A percentile compares a stretch with the other conserved stretches of the same genome.
Conservation (phyloP, 2,888 invertebrate genomes). For the Melanchra persicariae region DNA sequence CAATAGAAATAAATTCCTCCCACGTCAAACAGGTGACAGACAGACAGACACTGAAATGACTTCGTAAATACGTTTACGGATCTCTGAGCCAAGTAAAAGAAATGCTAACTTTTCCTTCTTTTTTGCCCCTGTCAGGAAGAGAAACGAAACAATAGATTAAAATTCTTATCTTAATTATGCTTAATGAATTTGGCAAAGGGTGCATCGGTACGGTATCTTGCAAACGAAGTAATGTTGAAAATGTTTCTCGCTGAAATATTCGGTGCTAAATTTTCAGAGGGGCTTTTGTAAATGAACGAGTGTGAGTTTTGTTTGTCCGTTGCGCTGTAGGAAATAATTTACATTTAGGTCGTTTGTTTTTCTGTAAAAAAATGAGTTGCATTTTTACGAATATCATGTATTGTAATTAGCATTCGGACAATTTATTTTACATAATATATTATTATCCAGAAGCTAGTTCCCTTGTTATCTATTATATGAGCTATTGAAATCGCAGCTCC, state of each 20-base stretch:
- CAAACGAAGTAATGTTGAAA: constrained; percentile 38
- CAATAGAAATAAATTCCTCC: constrained; percentile 21
- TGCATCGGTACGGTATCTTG: constrained; percentile 53
- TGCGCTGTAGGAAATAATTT: constrained; percentile 13
- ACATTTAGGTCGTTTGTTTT: not conserved
- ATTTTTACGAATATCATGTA: not conserved
- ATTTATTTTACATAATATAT: too few relatives aligned
- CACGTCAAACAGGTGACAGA: constrained; percentile 39
- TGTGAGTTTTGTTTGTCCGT: constrained; percentile 23
- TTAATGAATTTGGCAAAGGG: constrained; percentile 59
- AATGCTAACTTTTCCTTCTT: constrained; percentile 13
- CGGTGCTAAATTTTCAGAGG: constrained; percentile 30
- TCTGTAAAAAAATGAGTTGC: not conserved
- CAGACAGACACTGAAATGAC: constrained; percentile 28
- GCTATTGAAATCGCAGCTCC: too few relatives aligned
- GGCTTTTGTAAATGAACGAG: constrained; percentile 35
- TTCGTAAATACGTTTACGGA: not conserved
- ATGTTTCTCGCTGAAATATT: constrained; percentile 47
- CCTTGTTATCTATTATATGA: not conserved
- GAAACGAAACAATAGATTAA: constrained; percentile 49
- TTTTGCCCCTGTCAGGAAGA: constrained; percentile 18
- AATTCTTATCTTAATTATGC: constrained; percentile 62
- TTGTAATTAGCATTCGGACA: not conserved
- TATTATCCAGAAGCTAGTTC: too few relatives aligned
- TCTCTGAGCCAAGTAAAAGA: not conserved